Conservation (phyloP, 2,797 vertebrate species). For the Psittacula derbiana region DNA sequence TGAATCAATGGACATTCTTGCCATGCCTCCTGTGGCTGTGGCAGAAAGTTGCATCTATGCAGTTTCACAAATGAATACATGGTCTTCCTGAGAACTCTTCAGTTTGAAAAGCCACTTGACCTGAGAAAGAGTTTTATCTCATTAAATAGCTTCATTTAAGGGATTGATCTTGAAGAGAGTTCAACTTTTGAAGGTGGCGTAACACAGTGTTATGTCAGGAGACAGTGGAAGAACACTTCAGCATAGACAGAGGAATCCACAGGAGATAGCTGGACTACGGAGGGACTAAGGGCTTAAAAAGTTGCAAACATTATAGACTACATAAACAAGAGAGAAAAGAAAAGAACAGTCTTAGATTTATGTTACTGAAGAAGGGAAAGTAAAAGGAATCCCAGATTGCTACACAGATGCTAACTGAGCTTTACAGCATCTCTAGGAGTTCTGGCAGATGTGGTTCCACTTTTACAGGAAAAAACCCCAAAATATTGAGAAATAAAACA, state of each 20-base stretch:
- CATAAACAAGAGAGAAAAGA: neutral
- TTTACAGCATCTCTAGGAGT: neutral
- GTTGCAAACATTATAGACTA: neutral
- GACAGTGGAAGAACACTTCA: neutral
- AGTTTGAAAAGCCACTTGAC: conserved; percentile 6
- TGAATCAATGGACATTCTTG: neutral
- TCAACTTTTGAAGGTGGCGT: neutral
- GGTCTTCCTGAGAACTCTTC: neutral
- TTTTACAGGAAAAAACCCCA: neutral
- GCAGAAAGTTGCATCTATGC: neutral
- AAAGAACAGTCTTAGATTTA: neutral
- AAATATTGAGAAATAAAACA: neutral
- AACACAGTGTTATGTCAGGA: neutral
- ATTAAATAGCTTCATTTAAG: neutral
- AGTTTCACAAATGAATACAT: neutral
- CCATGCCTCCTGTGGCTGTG: neutral
- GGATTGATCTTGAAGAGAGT: neutral
- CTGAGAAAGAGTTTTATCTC: neutral
- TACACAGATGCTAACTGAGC: neutral
- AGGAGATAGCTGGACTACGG: neutral
- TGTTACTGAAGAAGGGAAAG: neutral
- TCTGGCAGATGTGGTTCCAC: neutral
- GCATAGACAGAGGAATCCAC: neutral
- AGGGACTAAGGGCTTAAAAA: neutral
- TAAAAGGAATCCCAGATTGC: neutral